Evolutionary conservation across 1,140 invertebrate species (phyloP), one percentile per base, ranked within the genome.

Genomic region (Branchinecta lindahli): DNA sequence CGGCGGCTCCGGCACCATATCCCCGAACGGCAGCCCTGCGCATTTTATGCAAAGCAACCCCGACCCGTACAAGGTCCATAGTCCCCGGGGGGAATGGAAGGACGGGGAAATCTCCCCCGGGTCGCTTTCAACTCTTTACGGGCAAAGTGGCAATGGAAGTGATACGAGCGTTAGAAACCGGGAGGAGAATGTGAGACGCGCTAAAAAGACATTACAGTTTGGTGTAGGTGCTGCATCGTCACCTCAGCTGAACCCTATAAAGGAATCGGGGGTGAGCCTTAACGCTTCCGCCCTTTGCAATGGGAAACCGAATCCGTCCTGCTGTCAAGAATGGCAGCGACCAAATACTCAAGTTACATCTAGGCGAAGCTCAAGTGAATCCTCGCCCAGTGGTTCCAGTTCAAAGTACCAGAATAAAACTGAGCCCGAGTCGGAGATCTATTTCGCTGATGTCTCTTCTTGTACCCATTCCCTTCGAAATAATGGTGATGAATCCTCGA

Each of bases 361-460:
- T 46, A 9, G 44, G n/a, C 15, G 45, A 65, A 15, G 12, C 10
- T 33, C 12, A 20, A 15, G 21, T 12, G 67, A 67, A 45, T 21
- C 44, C 12, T 67, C 44, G 12, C 67, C 67, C 15, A 21, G 67
- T 21, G 20, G 67, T 3, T 33, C 44, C 12, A 15, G 67, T 3
- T 33, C 44, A 5, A 21, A 67, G 20, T 67, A 45, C 67, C 44
- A 21, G 20, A 21, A 33, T 21, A 45, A 33, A 33, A 67, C 15
- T 12, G 66, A 67, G 18, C 81, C 81, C 0, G 83, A 83, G 69
- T 90, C 88, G 5, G 89, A 92, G 78, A 82, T 92, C 0, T 91
- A 92, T 75, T 91, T 91, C 76, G 89, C 88, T 1, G 88, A 91
- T 75, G 88, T 90, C 0, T 90, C 88, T n/a, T 91, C 88, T 68